phyloP scores from a whole-genome alignment of 2,113 vertebrate species.

The Haemorhous mexicanus region DNA sequence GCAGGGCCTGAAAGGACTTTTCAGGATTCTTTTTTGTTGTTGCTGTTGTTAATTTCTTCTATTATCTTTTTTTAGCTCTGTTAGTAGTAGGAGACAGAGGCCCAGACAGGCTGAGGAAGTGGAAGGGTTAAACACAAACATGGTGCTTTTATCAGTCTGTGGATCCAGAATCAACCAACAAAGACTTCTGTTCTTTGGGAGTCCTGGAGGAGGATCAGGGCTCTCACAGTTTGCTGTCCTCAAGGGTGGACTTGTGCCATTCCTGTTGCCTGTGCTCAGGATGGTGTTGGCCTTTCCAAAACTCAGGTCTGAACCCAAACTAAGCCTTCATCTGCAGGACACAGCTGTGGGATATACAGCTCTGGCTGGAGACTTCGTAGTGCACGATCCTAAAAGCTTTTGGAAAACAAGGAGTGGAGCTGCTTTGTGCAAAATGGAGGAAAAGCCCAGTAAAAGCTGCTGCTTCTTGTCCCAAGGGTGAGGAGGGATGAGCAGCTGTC shows the following conservation, averaged over 20 bases:
- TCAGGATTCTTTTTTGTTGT: neutral
- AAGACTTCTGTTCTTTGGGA: neutral
- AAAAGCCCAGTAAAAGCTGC: neutral
- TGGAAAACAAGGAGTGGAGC: neutral
- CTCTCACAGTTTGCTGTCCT: fast-evolving
- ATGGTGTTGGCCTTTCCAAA: neutral
- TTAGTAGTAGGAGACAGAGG: neutral
- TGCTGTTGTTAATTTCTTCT: neutral
- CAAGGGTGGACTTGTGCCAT: neutral
- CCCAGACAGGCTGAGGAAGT: neutral
- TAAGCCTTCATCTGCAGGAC: neutral
- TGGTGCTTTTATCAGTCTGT: neutral
- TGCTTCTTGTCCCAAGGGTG: fast-evolving
- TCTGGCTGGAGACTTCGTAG: neutral
- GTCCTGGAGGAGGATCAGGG: neutral
- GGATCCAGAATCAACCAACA: neutral
- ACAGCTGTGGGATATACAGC: neutral
- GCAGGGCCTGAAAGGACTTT: neutral
- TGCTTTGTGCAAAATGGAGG: neutral
- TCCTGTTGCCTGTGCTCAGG: neutral
- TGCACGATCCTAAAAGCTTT: neutral
- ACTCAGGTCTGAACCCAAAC: neutral
- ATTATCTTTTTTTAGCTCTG: neutral
- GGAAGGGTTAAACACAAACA: neutral
- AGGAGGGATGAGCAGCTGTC: fast-evolving